These are phyloP conservation scores for Taeniopygia guttata DNA, from an alignment of 2,797 vertebrate genomes.

Conservation along the genomic window DNA sequence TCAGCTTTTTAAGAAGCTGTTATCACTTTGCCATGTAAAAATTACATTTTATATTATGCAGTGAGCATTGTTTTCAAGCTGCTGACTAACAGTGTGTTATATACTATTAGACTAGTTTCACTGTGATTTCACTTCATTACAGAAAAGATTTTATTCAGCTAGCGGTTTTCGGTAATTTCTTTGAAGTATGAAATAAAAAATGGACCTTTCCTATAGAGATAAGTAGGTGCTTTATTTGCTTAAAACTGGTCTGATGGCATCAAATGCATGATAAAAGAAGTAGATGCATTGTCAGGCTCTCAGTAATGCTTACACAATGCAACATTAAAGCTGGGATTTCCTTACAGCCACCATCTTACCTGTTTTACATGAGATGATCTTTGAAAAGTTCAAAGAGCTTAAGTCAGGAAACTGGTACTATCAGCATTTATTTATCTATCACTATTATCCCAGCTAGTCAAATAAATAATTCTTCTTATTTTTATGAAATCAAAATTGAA, in stretches of 20 bases:
- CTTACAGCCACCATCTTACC: background rate
- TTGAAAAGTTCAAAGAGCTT: background rate
- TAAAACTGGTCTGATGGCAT: background rate
- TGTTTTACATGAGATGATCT: background rate
- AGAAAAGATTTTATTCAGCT: background rate
- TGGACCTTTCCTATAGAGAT: background rate
- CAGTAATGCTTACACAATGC: background rate
- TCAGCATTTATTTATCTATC: background rate
- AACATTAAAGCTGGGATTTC: background rate
- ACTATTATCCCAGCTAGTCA: background rate
- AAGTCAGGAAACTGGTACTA: background rate
- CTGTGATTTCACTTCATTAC: background rate
- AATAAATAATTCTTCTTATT: background rate
- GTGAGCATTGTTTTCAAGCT: background rate
- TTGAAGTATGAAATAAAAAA: background rate
- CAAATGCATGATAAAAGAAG: background rate
- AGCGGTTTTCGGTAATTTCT: background rate
- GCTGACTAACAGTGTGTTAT: background rate
- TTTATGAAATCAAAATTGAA: background rate
- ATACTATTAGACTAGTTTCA: background rate
- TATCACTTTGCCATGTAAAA: background rate
- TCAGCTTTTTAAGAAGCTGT: background rate
- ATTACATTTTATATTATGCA: background rate
- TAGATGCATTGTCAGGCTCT: background rate
- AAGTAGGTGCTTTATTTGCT: background rate